Evolutionary conservation across 1,140 invertebrate genomes (phyloP), one percentile per base, ranked within the genome.

Genomic region (Lepidurus couesii): DNA sequence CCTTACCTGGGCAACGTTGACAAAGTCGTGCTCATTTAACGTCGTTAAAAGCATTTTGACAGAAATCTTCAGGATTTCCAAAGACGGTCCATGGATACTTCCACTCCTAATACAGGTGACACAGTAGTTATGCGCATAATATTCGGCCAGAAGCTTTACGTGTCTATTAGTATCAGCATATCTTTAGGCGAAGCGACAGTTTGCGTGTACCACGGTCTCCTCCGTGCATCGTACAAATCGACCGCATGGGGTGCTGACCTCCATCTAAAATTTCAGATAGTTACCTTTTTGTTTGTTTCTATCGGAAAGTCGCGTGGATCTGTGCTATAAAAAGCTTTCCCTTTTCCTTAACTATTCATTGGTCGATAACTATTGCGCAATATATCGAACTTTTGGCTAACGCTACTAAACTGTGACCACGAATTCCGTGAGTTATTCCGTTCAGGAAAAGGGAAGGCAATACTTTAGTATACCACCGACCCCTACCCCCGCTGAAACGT

Each of bases 61-160:
- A 21, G 90, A 89, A 79, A 87, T 88, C 79, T 88, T 88, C 45
- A 90, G 89, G 44, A 91, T 91, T 80, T 89, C 86, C 81, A 88
- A 86, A 26, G 89, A 85, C 77, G 88, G 86, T 0, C 90, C 90
- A 81, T 88, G 88, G 86, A 91, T 90, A 79, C 89, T 90, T 73
- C 90, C 90, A 82, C 89, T 90, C 76, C 88, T 89, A 45, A 81
- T 79, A 75, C 21, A 77, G 77, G 53, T 78, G 16, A 80, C 44
- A 21, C n/a, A 21, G 47, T n/a, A 75, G 47, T 13, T 9, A 78
- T 53, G 21, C 42, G 75, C 13, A 65, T 75, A 47, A 75, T 53
- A 74, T 44, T 73, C 16, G 78, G 43, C 8, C 74, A 5, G 11
- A 75, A 13, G 74, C 76, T 73, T 65, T 76, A 77, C 74, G 76